Base-by-base conservation (phyloP, 2,113 vertebrate species). In the Smithornis capensis region DNA sequence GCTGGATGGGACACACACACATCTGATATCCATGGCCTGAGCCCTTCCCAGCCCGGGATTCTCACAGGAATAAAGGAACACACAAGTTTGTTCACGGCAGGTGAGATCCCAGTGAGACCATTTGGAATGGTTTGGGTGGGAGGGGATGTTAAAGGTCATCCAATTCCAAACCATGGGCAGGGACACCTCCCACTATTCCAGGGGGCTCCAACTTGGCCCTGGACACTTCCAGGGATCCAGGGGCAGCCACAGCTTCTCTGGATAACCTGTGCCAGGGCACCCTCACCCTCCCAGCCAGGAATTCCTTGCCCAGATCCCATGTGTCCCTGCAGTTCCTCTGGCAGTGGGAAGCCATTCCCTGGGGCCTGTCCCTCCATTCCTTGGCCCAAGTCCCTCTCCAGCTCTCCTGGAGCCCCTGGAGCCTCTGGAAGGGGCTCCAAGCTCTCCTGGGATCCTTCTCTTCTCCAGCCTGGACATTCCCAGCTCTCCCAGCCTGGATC, bases 131-230 rank as follows among this genome's bases (percentile, higher is more conserved):
- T 33, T 14, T 9, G 22, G 56, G 10, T 11, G 16, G 18, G 59
- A 63, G 29, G 4, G 23, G 35, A 50, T 8, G 8, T 50, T 11
- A 15, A 42, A 23, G 33, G 10, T 29, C 42, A 68, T 18, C 44
- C 64, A 23, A n/a, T 10, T 16, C 40, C 77, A 45, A 3, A 1
- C 8, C 15, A 45, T 3, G 42, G 42, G 42, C 42, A 44, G 42
- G 0, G 0, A 19, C 18, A n/a, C 7, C 57, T 28, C 5, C 35
- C 28, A 3, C 1, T 0, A 11, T 18, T 29, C 44, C 79, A 50
- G 14, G 3, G 0, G 25, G 10, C 3, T 44, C 38, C 57, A 35
- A 1, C 35, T 29, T 62, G 18, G 12, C 45, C 9, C 13, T 2
- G 25, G 31, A 19, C 23, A 6, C 9, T 50, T 0, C 44, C 35